Evolutionary conservation across 2,113 vertebrate genomes (phyloP), one percentile per base, ranked within the genome.

Genomic region (Jaculus jaculus): DNA sequence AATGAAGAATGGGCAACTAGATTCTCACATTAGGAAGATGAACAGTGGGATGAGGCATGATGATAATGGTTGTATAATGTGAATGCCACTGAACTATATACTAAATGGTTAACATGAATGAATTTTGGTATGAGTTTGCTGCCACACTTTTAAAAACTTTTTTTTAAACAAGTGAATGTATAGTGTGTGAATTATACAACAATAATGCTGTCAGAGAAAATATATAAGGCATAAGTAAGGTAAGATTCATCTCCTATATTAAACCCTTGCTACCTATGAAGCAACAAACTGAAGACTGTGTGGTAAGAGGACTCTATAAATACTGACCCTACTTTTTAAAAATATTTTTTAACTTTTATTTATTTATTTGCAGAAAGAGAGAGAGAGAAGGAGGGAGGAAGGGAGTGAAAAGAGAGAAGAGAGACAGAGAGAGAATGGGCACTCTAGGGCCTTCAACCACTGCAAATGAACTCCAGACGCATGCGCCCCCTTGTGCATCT

Each of bases 141-240:
- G 3, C 30, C 32, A 84, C 65, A 69, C n/a, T 51, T 47, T 75
- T 13, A n/a, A 61, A 65, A 47, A 60, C 2, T 61, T 34, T 32
- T 54, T 23, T 75, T 89, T 30, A 78, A 89, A 51, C 42, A 63
- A 71, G 65, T 77, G 84, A 93, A 82, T 20, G 3, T 69, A 28
- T 73, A 51, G n/a, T 68, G 63, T 30, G 4, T 81, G 30, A 89
- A 80, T 61, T 87, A 32, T 47, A 69, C 74, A 51, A 93, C 39
- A 91, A 88, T 77, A 75, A 94, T 63, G 47, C 83, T 87, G 17
- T 37, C 92, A 90, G 69, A 83, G 34, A 68, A 83, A 92, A 87
- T 32, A 81, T 30, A 39, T 89, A 63, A 68, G 21, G 23, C 16
- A 5, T 79, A 28, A 39, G 3, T 60, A 11, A 73, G 17, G 65